phyloP scores from a whole-genome alignment of 2,888 invertebrate species.

The Hydropsyche betteni region DNA sequence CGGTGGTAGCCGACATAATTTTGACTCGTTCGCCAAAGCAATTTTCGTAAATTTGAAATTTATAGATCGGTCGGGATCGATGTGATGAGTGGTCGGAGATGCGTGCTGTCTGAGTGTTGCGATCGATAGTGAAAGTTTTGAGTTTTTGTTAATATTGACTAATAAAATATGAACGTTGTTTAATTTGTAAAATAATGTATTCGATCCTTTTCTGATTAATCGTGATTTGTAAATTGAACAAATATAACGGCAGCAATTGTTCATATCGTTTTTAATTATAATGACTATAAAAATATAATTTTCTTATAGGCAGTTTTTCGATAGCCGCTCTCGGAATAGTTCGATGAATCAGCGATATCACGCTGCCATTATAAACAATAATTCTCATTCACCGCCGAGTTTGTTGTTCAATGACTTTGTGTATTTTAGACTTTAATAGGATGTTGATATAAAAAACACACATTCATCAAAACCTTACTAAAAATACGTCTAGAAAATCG shows the following conservation, averaged over 20 bases:
- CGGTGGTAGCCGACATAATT: constrained; percentile 26
- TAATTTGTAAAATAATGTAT: too few species aligned
- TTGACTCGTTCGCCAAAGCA: constrained; percentile 22
- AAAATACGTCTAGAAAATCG: too few species aligned
- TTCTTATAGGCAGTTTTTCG: too few species aligned
- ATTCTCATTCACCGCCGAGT: constrained; percentile 46
- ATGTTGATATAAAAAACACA: constrained; percentile 19
- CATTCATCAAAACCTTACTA: too few species aligned
- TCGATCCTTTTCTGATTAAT: too few species aligned
- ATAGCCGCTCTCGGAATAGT: constrained; percentile 1
- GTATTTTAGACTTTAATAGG: constrained; percentile 45
- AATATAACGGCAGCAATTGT: constrained; percentile 27
- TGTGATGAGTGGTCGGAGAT: too few species aligned
- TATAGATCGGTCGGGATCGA: constrained; percentile 11
- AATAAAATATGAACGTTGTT: too few species aligned
- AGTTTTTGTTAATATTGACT: too few species aligned
- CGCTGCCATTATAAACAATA: constrained; percentile 42
- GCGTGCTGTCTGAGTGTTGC: too few species aligned
- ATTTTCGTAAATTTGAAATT: constrained; percentile 23
- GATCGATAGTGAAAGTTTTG: too few species aligned
- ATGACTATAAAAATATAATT: too few species aligned
- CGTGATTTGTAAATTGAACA: neutral
- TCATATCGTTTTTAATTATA: constrained; percentile 19
- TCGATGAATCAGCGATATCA: constrained; percentile 27
- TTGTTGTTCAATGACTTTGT: constrained; percentile 50